phyloP scores from a whole-genome alignment of 1,140 invertebrate species.

The Drepana arcuata region DNA sequence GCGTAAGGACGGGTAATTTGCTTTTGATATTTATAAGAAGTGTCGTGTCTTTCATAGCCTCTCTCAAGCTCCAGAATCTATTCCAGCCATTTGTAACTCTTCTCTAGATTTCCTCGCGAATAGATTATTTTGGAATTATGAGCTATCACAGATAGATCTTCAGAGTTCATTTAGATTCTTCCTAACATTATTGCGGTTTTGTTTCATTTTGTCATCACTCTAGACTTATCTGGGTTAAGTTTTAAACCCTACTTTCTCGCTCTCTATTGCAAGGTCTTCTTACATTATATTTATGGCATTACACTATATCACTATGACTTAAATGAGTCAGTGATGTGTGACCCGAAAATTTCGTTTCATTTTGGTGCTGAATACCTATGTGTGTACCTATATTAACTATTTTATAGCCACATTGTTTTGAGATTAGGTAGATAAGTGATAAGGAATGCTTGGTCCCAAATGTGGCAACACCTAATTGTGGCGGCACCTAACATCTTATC shows the following conservation, averaged over 20 bases:
- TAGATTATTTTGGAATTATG: slow-evolving; percentile 16
- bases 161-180: slow-evolving; percentile 15
- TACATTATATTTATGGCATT: slow-evolving; percentile 17
- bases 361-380: too few relatives aligned
- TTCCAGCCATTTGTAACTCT: slow-evolving; percentile 23
- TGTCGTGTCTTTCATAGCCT: slow-evolving; percentile 23
- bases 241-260: slow-evolving; percentile 17
- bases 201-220: slow-evolving; percentile 19
- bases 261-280: slow-evolving; percentile 16
- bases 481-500: too few relatives aligned
- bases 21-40: slow-evolving; percentile 12
- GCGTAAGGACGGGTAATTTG: slow-evolving; percentile 16
- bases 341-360: too few relatives aligned
- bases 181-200: slow-evolving; percentile 11
- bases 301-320: slow-evolving; percentile 17
- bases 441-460: too few relatives aligned
- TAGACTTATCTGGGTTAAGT: slow-evolving; percentile 22
- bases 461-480: too few relatives aligned
- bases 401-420: too few relatives aligned
- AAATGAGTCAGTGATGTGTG: slow-evolving; percentile 11
- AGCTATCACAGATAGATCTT: slow-evolving; percentile 25
- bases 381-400: too few relatives aligned
- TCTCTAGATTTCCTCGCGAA: slow-evolving; percentile 20
- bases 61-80: slow-evolving; percentile 20
- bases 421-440: too few relatives aligned